Evolutionary conservation across 2,113 vertebrate species (phyloP).

Genomic region (Cyrtonyx montezumae): DNA sequence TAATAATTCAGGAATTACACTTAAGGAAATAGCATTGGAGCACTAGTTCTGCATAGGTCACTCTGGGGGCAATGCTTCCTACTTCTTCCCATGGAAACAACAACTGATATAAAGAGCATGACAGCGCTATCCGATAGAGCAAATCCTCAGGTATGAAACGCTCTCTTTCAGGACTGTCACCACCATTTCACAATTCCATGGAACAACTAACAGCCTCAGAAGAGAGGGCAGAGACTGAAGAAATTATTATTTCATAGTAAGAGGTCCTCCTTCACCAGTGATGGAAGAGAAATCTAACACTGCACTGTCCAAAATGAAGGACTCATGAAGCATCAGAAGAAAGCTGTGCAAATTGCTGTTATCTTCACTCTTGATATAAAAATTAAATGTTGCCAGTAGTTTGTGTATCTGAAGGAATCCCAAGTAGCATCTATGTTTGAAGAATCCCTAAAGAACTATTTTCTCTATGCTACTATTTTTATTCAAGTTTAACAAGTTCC

Average conservation of each 20-base stretch:
- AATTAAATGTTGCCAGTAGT: not conserved
- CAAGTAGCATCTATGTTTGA: not conserved
- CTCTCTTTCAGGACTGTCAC: not conserved
- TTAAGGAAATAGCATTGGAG: not conserved
- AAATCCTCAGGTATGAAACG: not conserved
- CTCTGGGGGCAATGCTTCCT: not conserved
- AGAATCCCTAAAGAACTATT: not conserved
- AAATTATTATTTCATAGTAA: not conserved
- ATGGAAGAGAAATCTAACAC: not conserved
- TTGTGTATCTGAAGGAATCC: not conserved
- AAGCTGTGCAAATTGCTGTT: not conserved
- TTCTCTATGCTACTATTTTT: not conserved
- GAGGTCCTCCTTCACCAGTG: not conserved
- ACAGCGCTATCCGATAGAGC: not conserved
- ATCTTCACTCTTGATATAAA: not conserved
- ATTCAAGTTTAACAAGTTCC: not conserved
- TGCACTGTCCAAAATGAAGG: not conserved
- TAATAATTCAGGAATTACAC: not conserved
- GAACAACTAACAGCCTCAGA: not conserved
- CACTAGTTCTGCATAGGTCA: not conserved
- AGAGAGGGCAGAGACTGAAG: not conserved
- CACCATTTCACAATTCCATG: not conserved
- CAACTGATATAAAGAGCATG: not conserved
- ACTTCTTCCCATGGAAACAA: not conserved
- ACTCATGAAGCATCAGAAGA: not conserved